A percentile compares a stretch with the other conserved stretches of the same genome.
These are phyloP conservation scores for Schrankia costaestrigalis DNA, from an alignment of 2,888 invertebrate species.

Conservation along the genomic window DNA sequence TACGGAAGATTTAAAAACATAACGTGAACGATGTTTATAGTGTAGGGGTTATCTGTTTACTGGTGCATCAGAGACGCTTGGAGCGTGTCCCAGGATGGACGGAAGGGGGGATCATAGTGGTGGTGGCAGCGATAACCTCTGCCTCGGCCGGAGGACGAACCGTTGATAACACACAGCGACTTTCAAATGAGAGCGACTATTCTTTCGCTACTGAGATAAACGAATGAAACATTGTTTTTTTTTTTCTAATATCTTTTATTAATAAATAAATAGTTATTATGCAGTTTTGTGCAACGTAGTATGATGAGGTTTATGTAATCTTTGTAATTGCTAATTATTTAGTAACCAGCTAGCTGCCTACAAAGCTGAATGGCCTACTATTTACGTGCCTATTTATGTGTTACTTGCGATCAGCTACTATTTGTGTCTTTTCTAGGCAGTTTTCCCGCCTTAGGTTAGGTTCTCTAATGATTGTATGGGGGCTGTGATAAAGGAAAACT, in stretches of 20 bases:
- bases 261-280: background rate
- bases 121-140: conserved; percentile 66
- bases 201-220: conserved; percentile 53
- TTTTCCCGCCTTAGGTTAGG: too few species aligned
- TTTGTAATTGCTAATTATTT: too few species aligned
- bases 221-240: conserved; percentile 18
- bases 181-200: conserved; percentile 68
- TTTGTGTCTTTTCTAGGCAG: too few species aligned
- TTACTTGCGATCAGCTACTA: too few species aligned
- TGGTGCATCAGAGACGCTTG: conserved; percentile 58
- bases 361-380: too few species aligned
- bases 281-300: too few species aligned
- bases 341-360: too few species aligned
- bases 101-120: conserved; percentile 49
- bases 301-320: too few species aligned
- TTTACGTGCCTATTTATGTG: too few species aligned
- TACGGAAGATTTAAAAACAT: conserved; percentile 28
- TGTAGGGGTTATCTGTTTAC: conserved; percentile 58
- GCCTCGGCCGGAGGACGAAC: conserved; percentile 61
- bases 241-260: conserved; percentile 2
- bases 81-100: conserved; percentile 44
- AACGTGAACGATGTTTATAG: conserved; percentile 53
- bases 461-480: too few species aligned
- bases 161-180: conserved; percentile 58
- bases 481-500: too few species aligned